These are phyloP conservation scores for Plebejus melissa DNA, from an alignment of 2,888 invertebrate species.

Conservation along the genomic window DNA sequence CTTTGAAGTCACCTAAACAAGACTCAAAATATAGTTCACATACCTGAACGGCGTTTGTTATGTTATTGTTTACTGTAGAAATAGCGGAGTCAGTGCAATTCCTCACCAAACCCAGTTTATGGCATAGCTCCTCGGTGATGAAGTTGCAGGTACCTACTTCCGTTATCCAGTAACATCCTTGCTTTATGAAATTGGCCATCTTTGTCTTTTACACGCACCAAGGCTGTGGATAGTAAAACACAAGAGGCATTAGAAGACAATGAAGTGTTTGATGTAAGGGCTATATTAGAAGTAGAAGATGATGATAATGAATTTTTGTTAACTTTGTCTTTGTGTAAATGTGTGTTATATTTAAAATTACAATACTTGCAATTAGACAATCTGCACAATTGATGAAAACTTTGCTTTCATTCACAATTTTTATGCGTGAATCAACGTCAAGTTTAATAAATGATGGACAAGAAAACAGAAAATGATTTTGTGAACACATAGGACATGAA, in stretches of 20 bases:
- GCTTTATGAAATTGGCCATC: slow-evolving; percentile 24
- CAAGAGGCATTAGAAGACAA: background rate
- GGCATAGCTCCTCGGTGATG: slow-evolving; percentile 25
- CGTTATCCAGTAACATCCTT: slow-evolving; percentile 31
- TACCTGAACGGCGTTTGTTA: slow-evolving; percentile 31
- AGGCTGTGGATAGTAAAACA: slow-evolving; percentile 28
- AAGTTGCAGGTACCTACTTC: slow-evolving; percentile 33
- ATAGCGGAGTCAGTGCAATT: background rate
- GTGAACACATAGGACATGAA: background rate
- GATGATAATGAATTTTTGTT: background rate
- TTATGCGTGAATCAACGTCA: too few species aligned
- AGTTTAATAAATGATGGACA: background rate
- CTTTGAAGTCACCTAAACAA: slow-evolving; percentile 31
- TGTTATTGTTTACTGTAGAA: slow-evolving; percentile 35
- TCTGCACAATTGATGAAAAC: slow-evolving; percentile 30
- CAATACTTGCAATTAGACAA: slow-evolving; percentile 38
- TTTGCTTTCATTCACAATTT: background rate
- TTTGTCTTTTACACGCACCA: slow-evolving; percentile 26
- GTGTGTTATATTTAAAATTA: slow-evolving; percentile 35
- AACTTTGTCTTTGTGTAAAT: slow-evolving; percentile 34
- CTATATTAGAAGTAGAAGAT: slow-evolving; percentile 2
- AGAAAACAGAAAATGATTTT: background rate
- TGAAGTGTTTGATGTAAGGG: background rate
- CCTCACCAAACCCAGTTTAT: slow-evolving; percentile 1
- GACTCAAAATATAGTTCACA: slow-evolving; percentile 33